phyloP scores from a whole-genome alignment of 1,140 invertebrate species.

The Agrilus planipennis region DNA sequence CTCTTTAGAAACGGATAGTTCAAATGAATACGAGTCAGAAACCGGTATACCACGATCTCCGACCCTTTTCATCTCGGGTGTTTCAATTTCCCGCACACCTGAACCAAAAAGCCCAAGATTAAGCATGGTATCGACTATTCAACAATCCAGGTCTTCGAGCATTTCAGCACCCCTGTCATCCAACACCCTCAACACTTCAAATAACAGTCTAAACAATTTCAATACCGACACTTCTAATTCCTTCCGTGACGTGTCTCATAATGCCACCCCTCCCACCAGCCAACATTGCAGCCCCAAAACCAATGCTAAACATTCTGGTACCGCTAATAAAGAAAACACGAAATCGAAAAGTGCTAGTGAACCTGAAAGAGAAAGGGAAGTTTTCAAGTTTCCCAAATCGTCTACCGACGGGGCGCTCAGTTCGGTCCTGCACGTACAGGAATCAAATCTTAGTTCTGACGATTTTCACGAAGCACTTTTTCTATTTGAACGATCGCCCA shows the following conservation, averaged over 20 bases:
- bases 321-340: conserved; percentile 20
- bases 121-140: conserved; percentile 25
- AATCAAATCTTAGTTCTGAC: conserved; percentile 46
- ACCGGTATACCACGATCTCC: conserved; percentile 47
- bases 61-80: conserved; percentile 46
- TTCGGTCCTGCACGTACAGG: conserved; percentile 46
- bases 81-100: conserved; percentile 45
- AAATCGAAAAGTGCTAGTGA: conserved; percentile 42
- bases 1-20: conserved; percentile 38
- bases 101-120: conserved; percentile 39
- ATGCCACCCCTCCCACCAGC: conserved; percentile 28
- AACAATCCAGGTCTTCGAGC: conserved; percentile 38
- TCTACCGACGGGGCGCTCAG: conserved; percentile 45
- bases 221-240: conserved; percentile 20
- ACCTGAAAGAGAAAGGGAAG: conserved; percentile 39
- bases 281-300: conserved; percentile 21
- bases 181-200: conserved; percentile 30
- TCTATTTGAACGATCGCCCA: conserved; percentile 41
- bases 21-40: conserved; percentile 45
- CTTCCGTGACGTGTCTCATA: conserved; percentile 28
- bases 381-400: conserved; percentile 45
- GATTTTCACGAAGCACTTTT: conserved; percentile 50
- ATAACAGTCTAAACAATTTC: conserved; percentile 25
- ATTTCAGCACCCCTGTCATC: conserved; percentile 33
- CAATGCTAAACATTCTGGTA: conserved; percentile 18